These are phyloP conservation scores for Pinctada fucata DNA, from an alignment of 2,888 invertebrate species.

Conservation along the genomic window DNA sequence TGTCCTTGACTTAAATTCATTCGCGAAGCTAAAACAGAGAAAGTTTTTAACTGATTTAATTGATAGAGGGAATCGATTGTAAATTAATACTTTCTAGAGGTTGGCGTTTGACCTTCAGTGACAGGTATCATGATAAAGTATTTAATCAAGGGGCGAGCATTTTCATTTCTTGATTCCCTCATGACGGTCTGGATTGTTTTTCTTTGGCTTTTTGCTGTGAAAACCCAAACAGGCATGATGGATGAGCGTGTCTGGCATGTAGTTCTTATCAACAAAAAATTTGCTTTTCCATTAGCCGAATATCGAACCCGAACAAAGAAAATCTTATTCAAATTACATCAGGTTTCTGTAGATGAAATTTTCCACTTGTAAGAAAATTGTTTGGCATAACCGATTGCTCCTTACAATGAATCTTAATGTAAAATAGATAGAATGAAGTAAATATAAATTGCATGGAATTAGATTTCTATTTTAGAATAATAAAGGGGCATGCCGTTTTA, in stretches of 20 bases:
- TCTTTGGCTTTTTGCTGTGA: not conserved
- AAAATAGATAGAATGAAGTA: too few relatives aligned
- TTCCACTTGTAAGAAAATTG: not conserved
- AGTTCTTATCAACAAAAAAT: not conserved
- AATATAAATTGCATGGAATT: too few relatives aligned
- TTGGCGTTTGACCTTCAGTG: not conserved
- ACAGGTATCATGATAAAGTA: not conserved
- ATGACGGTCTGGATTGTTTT: not conserved
- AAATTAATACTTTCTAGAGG: too few relatives aligned
- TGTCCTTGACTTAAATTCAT: too few relatives aligned
- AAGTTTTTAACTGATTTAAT: too few relatives aligned
- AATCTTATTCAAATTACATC: conserved; percentile 1
- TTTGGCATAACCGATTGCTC: too few relatives aligned
- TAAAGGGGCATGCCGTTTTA: too few relatives aligned
- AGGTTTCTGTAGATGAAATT: not conserved
- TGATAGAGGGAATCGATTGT: too few relatives aligned
- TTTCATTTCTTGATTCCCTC: not conserved
- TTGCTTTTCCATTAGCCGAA: not conserved
- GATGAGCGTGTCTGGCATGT: not conserved
- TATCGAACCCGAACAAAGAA: conserved; percentile 2
- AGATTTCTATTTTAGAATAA: too few relatives aligned
- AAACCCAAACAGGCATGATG: not conserved
- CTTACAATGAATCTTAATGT: too few relatives aligned
- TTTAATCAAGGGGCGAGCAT: not conserved
- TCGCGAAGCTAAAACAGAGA: too few relatives aligned